Conservation (phyloP, 2,888 invertebrate species). For the Phanerotoma sp. region DNA sequence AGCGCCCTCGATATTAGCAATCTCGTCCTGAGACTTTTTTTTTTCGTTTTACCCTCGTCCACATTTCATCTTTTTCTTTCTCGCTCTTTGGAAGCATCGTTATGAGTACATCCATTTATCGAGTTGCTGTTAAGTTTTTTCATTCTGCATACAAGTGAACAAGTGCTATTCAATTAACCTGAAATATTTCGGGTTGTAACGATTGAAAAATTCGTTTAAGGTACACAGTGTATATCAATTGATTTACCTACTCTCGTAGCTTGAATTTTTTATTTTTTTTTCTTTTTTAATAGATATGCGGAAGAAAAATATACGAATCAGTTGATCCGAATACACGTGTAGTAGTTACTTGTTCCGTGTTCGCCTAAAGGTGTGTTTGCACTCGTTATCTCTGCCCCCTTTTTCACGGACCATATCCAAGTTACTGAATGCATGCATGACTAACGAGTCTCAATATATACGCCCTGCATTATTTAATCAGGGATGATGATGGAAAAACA, state of each 20-base stretch:
- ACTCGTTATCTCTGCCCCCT: slow-evolving; percentile 29
- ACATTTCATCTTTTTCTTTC: slow-evolving; percentile 11
- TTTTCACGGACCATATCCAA: too few species aligned
- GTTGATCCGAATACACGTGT: slow-evolving; percentile 34
- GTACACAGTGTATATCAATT: background rate
- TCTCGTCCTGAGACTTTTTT: slow-evolving; percentile 5
- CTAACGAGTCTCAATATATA: background rate
- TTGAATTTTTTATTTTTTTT: slow-evolving; percentile 3
- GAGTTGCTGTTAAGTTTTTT: background rate
- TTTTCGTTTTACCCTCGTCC: background rate
- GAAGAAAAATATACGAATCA: slow-evolving; percentile 28
- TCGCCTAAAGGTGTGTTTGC: slow-evolving; percentile 32
- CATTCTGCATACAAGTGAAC: background rate
- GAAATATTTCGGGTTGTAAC: background rate
- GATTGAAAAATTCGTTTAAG: background rate
- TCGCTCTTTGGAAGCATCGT: background rate
- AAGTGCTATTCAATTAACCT: slow-evolving; percentile 1
- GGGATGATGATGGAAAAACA: slow-evolving; percentile 6
- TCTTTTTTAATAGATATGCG: slow-evolving; percentile 26
- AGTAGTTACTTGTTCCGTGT: slow-evolving; percentile 31
- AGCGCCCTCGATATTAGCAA: slow-evolving; percentile 19
- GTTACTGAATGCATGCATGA: background rate
- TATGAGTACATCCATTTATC: slow-evolving; percentile 8
- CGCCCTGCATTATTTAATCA: slow-evolving; percentile 18
- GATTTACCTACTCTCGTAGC: background rate